phyloP scores from a whole-genome alignment of 2,888 invertebrate species.

The Quadroppia sp. region DNA sequence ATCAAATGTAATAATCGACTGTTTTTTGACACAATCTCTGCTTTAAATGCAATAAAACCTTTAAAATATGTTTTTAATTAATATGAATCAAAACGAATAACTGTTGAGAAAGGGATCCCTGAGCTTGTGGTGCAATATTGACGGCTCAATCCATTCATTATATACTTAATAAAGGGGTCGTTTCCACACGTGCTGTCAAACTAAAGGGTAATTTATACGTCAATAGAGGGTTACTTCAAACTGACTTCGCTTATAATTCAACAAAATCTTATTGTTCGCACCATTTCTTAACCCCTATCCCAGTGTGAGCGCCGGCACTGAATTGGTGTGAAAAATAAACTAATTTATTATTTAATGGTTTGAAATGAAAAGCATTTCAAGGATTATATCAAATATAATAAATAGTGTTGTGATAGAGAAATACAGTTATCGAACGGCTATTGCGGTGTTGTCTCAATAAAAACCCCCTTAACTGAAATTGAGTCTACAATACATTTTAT shows the following conservation, averaged over 20 bases:
- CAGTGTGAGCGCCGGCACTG: not conserved
- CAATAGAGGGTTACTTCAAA: not conserved
- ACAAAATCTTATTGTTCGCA: conserved; percentile 7
- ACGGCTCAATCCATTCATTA: not conserved
- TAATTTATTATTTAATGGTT: conserved; percentile 16
- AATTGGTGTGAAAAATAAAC: not conserved
- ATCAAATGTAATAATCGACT: too few relatives aligned
- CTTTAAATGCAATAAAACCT: too few relatives aligned
- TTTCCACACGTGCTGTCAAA: not conserved
- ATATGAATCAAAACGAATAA: too few relatives aligned
- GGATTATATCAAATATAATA: not conserved
- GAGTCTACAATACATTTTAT: not conserved
- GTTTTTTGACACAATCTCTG: too few relatives aligned
- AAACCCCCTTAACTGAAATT: not conserved
- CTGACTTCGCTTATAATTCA: not conserved
- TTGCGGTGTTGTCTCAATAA: not conserved
- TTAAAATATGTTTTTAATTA: too few relatives aligned
- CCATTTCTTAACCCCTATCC: conserved; percentile 9
- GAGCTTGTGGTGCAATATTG: not conserved
- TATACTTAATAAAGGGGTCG: not conserved
- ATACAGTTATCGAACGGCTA: not conserved
- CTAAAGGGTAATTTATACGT: not conserved
- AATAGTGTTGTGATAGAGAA: not conserved
- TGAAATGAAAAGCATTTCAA: not conserved
- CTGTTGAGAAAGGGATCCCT: too few relatives aligned